Percentiles rank a stretch among this genome's conserved stretches.
phyloP scores from a whole-genome alignment of 2,888 invertebrate genomes.

The Phorcus lineatus region DNA sequence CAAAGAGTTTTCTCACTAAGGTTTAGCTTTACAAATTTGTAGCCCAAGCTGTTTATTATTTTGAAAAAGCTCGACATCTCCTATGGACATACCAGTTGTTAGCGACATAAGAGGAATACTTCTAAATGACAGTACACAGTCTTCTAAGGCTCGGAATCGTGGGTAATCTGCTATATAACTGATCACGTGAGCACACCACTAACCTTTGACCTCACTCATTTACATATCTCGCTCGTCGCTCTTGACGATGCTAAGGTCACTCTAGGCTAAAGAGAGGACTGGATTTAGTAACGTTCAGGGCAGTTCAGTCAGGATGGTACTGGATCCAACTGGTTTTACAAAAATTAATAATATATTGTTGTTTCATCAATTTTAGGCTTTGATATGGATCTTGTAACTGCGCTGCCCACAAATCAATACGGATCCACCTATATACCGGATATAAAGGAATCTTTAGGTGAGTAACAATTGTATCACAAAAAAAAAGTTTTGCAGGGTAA shows the following conservation, averaged over 20 bases:
- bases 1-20: too few species aligned
- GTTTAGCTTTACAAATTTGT: too few species aligned
- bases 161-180: slow-evolving; percentile 6
- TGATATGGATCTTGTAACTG: slow-evolving; percentile 76
- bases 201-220: slow-evolving; percentile 20
- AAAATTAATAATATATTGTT: not conserved
- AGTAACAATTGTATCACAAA: slow-evolving; percentile 40
- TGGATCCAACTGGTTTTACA: not conserved
- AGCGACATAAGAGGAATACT: slow-evolving; percentile 1
- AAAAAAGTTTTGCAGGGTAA: too few species aligned
- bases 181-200: slow-evolving; percentile 24
- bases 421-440: slow-evolving; percentile 84
- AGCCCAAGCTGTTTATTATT: not conserved
- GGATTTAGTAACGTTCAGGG: not conserved
- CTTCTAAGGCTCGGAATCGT: not conserved
- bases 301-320: not conserved
- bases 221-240: slow-evolving; percentile 12
- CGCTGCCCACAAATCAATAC: slow-evolving; percentile 86
- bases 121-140: slow-evolving; percentile 24
- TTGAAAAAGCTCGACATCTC: slow-evolving; percentile 21
- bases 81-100: slow-evolving; percentile 14
- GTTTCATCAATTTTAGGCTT: slow-evolving; percentile 51
- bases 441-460: slow-evolving; percentile 85
- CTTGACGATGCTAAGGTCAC: not conserved
- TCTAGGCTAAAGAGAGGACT: slow-evolving; percentile 13